phyloP scores from a whole-genome alignment of 2,113 vertebrate genomes.

The Eurystomus gularis region DNA sequence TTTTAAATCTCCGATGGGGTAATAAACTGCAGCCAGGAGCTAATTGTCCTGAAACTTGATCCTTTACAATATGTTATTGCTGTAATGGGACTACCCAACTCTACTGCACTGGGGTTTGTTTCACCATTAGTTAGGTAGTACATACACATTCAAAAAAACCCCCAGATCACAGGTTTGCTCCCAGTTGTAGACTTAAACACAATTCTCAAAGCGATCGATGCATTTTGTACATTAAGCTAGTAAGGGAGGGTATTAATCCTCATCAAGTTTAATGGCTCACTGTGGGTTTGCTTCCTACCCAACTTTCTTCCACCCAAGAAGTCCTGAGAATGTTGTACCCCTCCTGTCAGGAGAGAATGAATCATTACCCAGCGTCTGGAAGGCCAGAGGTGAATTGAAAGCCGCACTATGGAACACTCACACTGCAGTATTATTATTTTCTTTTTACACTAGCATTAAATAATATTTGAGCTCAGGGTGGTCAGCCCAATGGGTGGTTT shows the following conservation, averaged over 20 bases:
- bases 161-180: constrained; percentile 75
- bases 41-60: constrained; percentile 85
- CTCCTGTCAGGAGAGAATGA: constrained; percentile 76
- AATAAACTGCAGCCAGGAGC: constrained; percentile 83
- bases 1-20: constrained; percentile 82
- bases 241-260: constrained; percentile 77
- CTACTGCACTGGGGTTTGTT: constrained; percentile 74
- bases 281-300: constrained; percentile 72
- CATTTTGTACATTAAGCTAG: constrained; percentile 70
- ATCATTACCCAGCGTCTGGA: constrained; percentile 70
- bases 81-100: constrained; percentile 76
- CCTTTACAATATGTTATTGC: constrained; percentile 82
- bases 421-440: constrained; percentile 67
- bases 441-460: constrained; percentile 67
- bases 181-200: constrained; percentile 68
- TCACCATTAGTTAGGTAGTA: constrained; percentile 75
- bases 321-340: constrained; percentile 58
- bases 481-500: constrained; percentile 48
- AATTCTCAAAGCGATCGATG: constrained; percentile 74
- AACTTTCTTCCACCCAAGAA: constrained; percentile 79
- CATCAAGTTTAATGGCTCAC: constrained; percentile 79
- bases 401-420: constrained; percentile 63
- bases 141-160: constrained; percentile 56
- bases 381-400: constrained; percentile 70
- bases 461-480: constrained; percentile 56